Base-by-base conservation (phyloP, 2,113 vertebrate species). In the Pollachius pollachius region DNA sequence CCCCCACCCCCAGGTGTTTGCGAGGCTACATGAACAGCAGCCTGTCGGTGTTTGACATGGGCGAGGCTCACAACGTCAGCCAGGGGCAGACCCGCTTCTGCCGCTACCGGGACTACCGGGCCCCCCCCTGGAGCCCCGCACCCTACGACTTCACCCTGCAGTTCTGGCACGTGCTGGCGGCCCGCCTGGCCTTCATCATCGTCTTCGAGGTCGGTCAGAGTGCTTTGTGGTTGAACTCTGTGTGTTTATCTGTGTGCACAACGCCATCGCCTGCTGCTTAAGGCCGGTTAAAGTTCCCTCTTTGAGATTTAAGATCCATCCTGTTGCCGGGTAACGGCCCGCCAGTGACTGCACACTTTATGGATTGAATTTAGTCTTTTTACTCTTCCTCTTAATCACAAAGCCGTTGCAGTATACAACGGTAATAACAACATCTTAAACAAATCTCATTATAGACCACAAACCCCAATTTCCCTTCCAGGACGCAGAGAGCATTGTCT, bases 11-110 rank as follows among this genome's bases (percentile, higher is more conserved):
- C 87, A 98, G 96, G 68, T 99, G 97, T 86, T 90, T 98, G 67
- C 93, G 82, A 65, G 96, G 96, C n/a, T 99, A 99, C 65, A 93
- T 99, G 85, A 97, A 98, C 90, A 97, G 96, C 79, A 99, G 97
- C 85, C 86, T 99, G 62, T 98, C 97, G 17, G 91, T 96, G 52
- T 99, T 99, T 87, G 91, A 98, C 79, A 89, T 96, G 92, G 93
- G 92, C 69, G 94, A 94, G 37, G 86, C 92, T 52, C 92, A 88
- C 0, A 92, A 95, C 74, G 93, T 90, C 79, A 93, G 77, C 69
- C 65, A 73, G 1, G 61, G 65, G 65, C 91, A 93, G 67, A 85
- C 90, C 0, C 92, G 91, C 70, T 97, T 94, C 80, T 99, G 97
- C 92, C 92, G 97, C 94, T 99, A 99, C 52, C 91, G 97, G 79